A percentile compares a stretch with the other conserved stretches of the same genome.
These are phyloP conservation scores for Paratrypauchen microcephalus DNA, from an alignment of 2,797 vertebrate species.

Conservation along the genomic window DNA sequence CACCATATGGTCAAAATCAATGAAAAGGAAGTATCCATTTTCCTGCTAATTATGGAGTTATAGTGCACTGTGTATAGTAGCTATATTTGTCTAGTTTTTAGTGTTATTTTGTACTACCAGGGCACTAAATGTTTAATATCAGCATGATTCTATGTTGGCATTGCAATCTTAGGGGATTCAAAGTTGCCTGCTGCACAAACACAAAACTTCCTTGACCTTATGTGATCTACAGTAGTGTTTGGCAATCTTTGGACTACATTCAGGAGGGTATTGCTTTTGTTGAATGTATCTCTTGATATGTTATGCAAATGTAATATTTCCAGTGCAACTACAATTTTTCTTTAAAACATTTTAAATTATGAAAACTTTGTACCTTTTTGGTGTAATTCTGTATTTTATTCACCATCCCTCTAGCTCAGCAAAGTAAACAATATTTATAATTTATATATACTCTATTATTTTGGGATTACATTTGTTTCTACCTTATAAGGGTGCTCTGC, in stretches of 20 bases:
- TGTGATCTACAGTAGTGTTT: not conserved
- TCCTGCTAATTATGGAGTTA: constrained; percentile 43
- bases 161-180: not conserved
- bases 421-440: constrained; percentile 13
- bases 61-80: constrained; percentile 41
- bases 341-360: not conserved
- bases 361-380: not conserved
- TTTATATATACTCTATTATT: not conserved
- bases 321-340: not conserved
- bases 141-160: not conserved
- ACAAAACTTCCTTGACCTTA: not conserved
- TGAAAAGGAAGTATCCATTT: constrained; percentile 18
- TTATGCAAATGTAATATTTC: not conserved
- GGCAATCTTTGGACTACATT: not conserved
- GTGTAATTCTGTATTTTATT: not conserved
- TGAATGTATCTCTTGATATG: not conserved
- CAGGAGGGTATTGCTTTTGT: not conserved
- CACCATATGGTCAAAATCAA: constrained; percentile 48
- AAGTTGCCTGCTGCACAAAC: not conserved
- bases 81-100: not conserved
- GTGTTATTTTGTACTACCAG: not conserved
- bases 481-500: not conserved
- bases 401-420: not conserved
- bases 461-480: not conserved
- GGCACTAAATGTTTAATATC: not conserved